Evolutionary conservation across 2,113 vertebrate species (phyloP).

Genomic region (Rissa tridactyla): DNA sequence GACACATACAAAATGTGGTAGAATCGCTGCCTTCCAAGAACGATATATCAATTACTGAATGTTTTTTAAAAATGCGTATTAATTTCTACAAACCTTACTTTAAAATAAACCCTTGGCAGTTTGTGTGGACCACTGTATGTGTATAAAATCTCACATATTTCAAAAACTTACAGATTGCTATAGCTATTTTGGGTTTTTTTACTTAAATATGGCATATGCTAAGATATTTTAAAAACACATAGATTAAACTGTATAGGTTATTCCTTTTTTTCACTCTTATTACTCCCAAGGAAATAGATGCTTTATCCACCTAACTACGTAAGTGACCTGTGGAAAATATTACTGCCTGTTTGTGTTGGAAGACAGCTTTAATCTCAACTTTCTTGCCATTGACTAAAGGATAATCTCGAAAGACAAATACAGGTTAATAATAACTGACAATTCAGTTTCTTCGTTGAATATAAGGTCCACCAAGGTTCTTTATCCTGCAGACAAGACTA

Average conservation of each 20-base stretch:
- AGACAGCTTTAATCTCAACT: not conserved
- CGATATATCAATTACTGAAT: not conserved
- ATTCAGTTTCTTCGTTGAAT: not conserved
- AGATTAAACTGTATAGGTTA: not conserved
- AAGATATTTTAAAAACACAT: slow-evolving; percentile 33
- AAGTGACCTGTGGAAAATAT: not conserved
- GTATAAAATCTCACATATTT: not conserved
- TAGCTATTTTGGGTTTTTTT: slow-evolving; percentile 9
- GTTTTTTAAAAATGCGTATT: slow-evolving; percentile 6
- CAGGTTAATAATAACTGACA: not conserved
- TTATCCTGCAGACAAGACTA: not conserved
- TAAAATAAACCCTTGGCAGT: not conserved
- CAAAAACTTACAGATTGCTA: slow-evolving; percentile 12
- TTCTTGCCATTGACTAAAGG: not conserved
- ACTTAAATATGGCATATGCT: slow-evolving; percentile 56
- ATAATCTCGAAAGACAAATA: not conserved
- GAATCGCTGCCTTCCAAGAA: not conserved
- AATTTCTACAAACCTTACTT: slow-evolving; percentile 21
- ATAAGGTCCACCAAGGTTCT: not conserved
- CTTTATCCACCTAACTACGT: not conserved
- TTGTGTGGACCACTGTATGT: not conserved
- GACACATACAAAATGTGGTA: not conserved
- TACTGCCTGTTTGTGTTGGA: not conserved
- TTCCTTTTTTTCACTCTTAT: not conserved
- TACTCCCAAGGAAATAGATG: not conserved